A percentile compares a stretch with the other conserved stretches of the same genome.
Conservation (phyloP, 2,113 vertebrate species). For the Meleagris gallopavo region DNA sequence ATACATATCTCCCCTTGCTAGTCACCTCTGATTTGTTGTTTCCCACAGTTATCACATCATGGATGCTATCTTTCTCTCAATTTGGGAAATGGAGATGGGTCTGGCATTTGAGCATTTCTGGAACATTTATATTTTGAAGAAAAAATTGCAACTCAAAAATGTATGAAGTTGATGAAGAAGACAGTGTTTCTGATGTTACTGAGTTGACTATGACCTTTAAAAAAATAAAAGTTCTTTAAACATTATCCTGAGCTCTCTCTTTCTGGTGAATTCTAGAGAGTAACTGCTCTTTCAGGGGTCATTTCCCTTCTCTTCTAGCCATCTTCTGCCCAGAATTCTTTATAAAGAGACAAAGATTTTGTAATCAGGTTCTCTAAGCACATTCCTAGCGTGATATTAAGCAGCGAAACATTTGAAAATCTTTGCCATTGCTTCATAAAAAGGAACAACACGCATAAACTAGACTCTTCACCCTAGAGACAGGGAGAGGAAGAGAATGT, state of each 20-base stretch:
- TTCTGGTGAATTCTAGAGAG: no score
- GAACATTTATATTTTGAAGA: background rate
- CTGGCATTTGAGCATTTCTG: background rate
- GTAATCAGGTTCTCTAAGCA: background rate
- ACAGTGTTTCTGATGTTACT: background rate
- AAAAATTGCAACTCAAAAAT: background rate
- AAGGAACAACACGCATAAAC: background rate
- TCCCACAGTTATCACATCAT: background rate
- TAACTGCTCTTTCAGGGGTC: background rate
- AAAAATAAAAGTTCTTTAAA: background rate
- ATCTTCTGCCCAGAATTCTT: background rate
- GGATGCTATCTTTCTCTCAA: background rate
- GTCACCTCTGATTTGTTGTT: slow-evolving; percentile 47
- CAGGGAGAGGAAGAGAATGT: background rate
- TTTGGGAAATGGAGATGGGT: background rate
- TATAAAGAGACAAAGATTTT: background rate
- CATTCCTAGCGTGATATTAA: background rate
- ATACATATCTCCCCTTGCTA: background rate
- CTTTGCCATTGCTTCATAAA: background rate
- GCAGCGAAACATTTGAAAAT: background rate
- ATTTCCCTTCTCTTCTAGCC: background rate
- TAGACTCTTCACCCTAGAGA: background rate
- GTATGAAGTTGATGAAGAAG: background rate
- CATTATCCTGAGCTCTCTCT: accelerated
- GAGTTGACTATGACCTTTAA: background rate